Evolutionary conservation across 2,888 invertebrate genomes (phyloP).

Genomic region (Lasioglossum morio): DNA sequence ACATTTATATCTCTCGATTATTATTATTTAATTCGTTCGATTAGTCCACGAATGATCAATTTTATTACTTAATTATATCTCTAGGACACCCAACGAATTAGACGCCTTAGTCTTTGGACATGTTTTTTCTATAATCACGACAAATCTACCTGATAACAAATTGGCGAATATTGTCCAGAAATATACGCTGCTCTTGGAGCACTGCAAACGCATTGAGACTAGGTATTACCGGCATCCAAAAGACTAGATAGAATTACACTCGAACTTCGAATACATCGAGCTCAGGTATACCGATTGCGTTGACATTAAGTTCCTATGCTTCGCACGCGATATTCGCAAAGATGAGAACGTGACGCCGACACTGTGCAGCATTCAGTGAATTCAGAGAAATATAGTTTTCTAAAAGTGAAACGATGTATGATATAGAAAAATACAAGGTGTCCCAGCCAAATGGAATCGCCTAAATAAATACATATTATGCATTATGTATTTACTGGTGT

Average conservation of each 20-base stretch:
- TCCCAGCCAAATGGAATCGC: background rate
- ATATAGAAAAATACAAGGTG: background rate
- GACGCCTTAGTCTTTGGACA: conserved; percentile 99
- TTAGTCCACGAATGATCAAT: conserved; percentile 23
- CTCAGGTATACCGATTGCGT: conserved; percentile 73
- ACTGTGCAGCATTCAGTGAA: conserved; percentile 74
- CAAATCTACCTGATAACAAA: conserved; percentile 92
- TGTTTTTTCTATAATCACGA: conserved; percentile 97
- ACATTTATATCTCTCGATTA: background rate
- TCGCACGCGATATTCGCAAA: conserved; percentile 65
- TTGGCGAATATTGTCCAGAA: conserved; percentile 92
- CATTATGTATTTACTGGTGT: background rate
- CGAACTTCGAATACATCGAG: conserved; percentile 79
- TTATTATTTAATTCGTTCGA: background rate
- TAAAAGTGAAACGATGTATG: background rate
- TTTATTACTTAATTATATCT: conserved; percentile 52
- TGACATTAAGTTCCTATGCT: conserved; percentile 77
- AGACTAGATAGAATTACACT: conserved; percentile 79
- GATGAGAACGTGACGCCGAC: conserved; percentile 53
- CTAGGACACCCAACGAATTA: conserved; percentile 94
- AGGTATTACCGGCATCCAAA: conserved; percentile 88
- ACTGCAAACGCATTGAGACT: conserved; percentile 94
- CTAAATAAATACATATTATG: background rate
- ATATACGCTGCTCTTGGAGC: conserved; percentile 91
- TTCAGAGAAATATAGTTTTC: background rate